These are phyloP conservation scores for Palloptera scutellata DNA, from an alignment of 2,888 invertebrate species.

Conservation along the genomic window DNA sequence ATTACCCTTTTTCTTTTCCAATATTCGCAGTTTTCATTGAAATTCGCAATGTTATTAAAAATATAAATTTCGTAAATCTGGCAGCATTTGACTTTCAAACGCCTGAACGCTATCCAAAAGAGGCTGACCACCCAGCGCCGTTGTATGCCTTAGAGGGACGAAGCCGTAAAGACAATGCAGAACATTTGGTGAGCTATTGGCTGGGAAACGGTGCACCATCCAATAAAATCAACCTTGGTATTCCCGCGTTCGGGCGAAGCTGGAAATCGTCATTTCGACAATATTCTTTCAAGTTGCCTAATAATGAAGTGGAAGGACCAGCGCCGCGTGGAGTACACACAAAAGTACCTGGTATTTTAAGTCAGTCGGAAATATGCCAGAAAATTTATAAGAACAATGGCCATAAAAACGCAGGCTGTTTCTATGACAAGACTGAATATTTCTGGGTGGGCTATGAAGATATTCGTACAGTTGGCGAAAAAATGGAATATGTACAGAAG, in stretches of 20 bases:
- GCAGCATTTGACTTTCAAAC: constrained; percentile 82
- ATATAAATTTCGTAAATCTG: constrained; percentile 81
- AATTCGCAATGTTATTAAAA: constrained; percentile 74
- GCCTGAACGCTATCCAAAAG: constrained; percentile 78
- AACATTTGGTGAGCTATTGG: constrained; percentile 63
- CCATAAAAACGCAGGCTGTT: constrained; percentile 69
- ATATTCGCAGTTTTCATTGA: constrained; percentile 76
- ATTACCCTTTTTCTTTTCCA: background rate
- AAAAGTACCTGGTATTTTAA: constrained; percentile 73
- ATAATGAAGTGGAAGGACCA: constrained; percentile 72
- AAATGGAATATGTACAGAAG: too few relatives aligned
- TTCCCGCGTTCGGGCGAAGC: constrained; percentile 76
- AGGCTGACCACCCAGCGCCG: constrained; percentile 79
- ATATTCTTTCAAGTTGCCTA: constrained; percentile 75
- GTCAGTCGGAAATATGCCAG: constrained; percentile 81
- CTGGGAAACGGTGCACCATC: constrained; percentile 66
- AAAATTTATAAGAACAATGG: constrained; percentile 70
- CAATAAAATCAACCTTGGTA: constrained; percentile 74
- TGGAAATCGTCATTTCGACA: constrained; percentile 80
- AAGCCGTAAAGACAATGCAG: constrained; percentile 72
- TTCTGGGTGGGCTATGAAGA: constrained; percentile 58
- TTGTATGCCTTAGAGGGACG: constrained; percentile 77
- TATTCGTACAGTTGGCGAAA: too few relatives aligned
- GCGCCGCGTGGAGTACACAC: constrained; percentile 77
- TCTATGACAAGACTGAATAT: constrained; percentile 77